Evolutionary conservation across 1,140 invertebrate species (phyloP), one percentile per base, ranked within the genome.

Genomic region (Drosophila paulistorum): DNA sequence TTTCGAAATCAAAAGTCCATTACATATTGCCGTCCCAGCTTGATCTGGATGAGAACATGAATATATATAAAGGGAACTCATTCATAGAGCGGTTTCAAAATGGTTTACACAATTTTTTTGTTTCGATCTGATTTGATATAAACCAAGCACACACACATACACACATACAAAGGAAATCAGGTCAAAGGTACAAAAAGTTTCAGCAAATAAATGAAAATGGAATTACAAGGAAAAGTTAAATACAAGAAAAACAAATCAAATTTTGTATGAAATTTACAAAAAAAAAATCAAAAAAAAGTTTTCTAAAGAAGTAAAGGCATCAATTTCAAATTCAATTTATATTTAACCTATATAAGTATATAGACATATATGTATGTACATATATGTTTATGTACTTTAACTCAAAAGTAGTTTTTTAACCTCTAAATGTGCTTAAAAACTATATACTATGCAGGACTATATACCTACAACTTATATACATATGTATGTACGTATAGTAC

Each of bases 381-480:
- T 30, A 30, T 30, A 5, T 30, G 30, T 30, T 1, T 35, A 10
- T 72, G 51, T 79, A 81, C 59, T 55, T 85, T 76, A 68, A 54
- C 62, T 72, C 45, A 51, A 57, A 51, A 57, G 79, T 87, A 87
- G 84, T 74, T 84, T 89, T 87, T 83, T 75, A 37, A 89, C 67
- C 71, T 89, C 84, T 89, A 78, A 89, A 84, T 89, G 84, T 89
- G 84, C 84, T 89, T 89, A 68, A 73, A 71, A 78, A 68, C 37
- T 74, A 74, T 75, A 81, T 64, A 62, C 68, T 75, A 81, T 64
- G 65, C 68, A 78, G 69, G 62, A 64, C 68, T 79, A 83, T 75
- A 68, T 51, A 33, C 37, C 10, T 39, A 39, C 11, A 39, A 39
- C 11, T 13, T 17, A 48, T 10, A 48, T 11, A 51, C 11, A 51